Conservation (phyloP, 2,113 vertebrate genomes). For the Chionis minor region DNA sequence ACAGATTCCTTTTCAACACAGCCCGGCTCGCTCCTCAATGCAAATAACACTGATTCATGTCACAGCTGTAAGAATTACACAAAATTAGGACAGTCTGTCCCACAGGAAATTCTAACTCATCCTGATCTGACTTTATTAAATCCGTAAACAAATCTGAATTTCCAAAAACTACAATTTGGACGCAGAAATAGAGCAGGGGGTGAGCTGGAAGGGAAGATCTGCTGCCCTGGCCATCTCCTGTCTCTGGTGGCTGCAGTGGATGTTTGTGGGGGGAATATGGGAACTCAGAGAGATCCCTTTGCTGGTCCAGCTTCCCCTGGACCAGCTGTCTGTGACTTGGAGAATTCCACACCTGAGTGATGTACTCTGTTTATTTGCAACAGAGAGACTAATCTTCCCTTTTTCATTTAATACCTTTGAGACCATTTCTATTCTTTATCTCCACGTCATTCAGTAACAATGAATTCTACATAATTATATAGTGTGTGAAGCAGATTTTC, state of each 20-base stretch:
- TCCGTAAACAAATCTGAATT: background rate
- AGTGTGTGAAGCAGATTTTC: background rate
- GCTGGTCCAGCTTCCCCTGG: background rate
- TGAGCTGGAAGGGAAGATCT: background rate
- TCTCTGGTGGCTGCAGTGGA: background rate
- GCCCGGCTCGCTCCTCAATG: background rate
- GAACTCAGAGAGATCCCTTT: background rate
- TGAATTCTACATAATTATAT: constrained; percentile 6
- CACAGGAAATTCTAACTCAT: background rate
- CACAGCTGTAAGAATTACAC: background rate
- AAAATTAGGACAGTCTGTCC: background rate
- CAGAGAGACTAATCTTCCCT: background rate
- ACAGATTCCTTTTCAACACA: background rate
- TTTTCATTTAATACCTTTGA: background rate
- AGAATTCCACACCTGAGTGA: background rate
- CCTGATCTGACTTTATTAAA: background rate
- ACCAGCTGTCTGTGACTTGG: background rate
- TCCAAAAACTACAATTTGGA: background rate
- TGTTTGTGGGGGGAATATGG: background rate
- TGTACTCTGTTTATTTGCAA: background rate
- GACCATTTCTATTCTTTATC: background rate
- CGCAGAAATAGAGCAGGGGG: background rate
- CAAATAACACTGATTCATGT: background rate
- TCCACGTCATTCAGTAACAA: background rate
- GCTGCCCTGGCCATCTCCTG: background rate